Percentiles rank a stretch among this genome's conserved stretches.
Conservation (phyloP, 37 sponge, comb jelly and placozoan species). For the Theonella swinhoei region DNA sequence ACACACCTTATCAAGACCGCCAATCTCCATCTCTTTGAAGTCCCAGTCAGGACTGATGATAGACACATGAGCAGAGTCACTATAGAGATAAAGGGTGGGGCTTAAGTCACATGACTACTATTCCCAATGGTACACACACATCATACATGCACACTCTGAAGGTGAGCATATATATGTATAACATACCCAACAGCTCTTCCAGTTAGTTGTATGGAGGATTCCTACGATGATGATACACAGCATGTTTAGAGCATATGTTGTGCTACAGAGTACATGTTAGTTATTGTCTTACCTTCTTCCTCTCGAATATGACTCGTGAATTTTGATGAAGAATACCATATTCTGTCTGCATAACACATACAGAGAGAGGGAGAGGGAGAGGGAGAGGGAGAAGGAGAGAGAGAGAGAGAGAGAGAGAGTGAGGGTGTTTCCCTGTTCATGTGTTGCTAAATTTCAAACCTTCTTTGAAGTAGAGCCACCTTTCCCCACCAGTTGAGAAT, state of each 20-base stretch:
- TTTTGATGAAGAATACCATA: constrained; percentile 49
- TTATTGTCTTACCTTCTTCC: constrained; percentile 52
- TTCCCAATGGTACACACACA: too few relatives aligned
- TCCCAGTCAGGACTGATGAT: constrained; percentile 98
- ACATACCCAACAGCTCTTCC: constrained; percentile 36
- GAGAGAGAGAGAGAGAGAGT: background rate
- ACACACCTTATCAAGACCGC: constrained; percentile 91
- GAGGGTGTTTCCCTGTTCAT: too few relatives aligned
- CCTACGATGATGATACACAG: constrained; percentile 20
- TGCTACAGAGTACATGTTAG: background rate
- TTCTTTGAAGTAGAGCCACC: too few relatives aligned
- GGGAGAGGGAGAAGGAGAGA: background rate
- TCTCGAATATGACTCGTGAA: constrained; percentile 67
- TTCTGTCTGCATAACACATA: background rate
- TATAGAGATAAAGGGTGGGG: background rate
- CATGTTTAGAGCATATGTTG: background rate
- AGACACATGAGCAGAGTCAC: constrained; percentile 54
- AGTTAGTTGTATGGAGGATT: constrained; percentile 64
- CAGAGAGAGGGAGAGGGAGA: constrained; percentile 2
- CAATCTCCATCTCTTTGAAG: constrained; percentile 97
- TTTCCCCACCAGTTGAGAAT: too few relatives aligned
- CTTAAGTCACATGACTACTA: too few relatives aligned
- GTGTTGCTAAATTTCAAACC: too few relatives aligned
- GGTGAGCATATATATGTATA: too few relatives aligned
- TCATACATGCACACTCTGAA: too few relatives aligned